Evolutionary conservation across 2,113 vertebrate genomes (phyloP).

Genomic region (Meriones unguiculatus): DNA sequence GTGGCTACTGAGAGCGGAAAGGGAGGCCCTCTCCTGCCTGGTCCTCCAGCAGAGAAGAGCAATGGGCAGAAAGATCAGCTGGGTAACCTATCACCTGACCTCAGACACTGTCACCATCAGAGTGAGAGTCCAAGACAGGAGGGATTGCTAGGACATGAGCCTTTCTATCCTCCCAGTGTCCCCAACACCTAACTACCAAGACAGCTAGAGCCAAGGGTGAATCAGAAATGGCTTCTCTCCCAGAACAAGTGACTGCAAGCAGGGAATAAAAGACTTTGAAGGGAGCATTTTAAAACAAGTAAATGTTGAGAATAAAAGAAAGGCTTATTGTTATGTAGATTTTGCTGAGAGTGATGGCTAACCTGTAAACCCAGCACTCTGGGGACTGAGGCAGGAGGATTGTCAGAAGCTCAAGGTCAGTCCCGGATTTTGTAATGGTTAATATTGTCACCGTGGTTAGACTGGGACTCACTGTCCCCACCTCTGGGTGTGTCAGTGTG

Average conservation of each 20-base stretch:
- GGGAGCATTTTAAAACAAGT: background rate
- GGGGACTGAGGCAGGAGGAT: background rate
- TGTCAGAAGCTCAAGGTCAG: background rate
- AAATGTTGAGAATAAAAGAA: background rate
- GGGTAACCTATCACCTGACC: background rate
- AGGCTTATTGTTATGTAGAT: background rate
- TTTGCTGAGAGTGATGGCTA: too few species aligned
- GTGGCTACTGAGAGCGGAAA: background rate
- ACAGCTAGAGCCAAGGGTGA: background rate
- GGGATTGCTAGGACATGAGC: background rate
- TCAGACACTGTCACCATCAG: background rate
- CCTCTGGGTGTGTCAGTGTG: background rate
- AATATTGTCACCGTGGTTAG: background rate
- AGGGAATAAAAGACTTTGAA: background rate
- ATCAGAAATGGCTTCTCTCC: background rate
- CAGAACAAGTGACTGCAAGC: background rate
- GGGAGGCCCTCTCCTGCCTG: background rate
- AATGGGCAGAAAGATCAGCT: background rate
- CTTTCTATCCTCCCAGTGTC: background rate
- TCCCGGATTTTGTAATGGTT: background rate
- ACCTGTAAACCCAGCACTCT: background rate
- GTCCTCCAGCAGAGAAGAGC: background rate
- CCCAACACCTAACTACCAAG: background rate
- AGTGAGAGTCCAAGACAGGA: background rate
- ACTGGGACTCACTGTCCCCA: background rate